Percentiles rank a stretch among this genome's conserved stretches.
These are phyloP conservation scores for Osmerus eperlanus DNA, from an alignment of 2,113 vertebrate genomes.

Conservation along the genomic window DNA sequence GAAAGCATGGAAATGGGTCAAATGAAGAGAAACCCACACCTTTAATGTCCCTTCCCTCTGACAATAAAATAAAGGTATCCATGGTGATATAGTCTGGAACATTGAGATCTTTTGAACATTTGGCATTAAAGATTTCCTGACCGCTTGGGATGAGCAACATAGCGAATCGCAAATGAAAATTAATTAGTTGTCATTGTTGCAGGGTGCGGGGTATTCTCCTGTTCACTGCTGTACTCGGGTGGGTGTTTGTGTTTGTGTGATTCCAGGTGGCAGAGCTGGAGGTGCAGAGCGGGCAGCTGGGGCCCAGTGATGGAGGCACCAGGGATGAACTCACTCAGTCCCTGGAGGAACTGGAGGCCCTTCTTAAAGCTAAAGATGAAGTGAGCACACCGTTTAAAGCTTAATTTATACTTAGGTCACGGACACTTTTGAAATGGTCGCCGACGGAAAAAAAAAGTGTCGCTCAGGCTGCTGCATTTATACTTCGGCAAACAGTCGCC, in stretches of 20 bases:
- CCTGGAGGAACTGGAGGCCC: constrained; percentile 82
- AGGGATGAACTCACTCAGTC: constrained; percentile 76
- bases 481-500: too few relatives aligned
- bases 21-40: not conserved
- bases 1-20: not conserved
- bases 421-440: too few relatives aligned
- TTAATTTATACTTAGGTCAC: too few relatives aligned
- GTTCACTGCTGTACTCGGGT: not conserved
- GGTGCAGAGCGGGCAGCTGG: constrained; percentile 69
- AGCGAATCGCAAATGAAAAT: too few relatives aligned
- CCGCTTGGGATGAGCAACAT: not conserved
- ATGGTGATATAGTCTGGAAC: not conserved
- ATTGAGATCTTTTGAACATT: not conserved
- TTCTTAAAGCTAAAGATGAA: constrained; percentile 88
- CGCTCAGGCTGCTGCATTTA: too few relatives aligned
- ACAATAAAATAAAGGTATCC: not conserved
- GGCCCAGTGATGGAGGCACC: constrained; percentile 52
- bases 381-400: constrained; percentile 60
- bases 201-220: not conserved
- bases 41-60: not conserved
- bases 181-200: not conserved
- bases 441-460: too few relatives aligned
- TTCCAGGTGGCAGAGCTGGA: constrained; percentile 88
- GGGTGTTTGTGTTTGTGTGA: not conserved
- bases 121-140: not conserved